Evolutionary conservation across 2,113 vertebrate genomes (phyloP).

Genomic region (Colinus virginianus): DNA sequence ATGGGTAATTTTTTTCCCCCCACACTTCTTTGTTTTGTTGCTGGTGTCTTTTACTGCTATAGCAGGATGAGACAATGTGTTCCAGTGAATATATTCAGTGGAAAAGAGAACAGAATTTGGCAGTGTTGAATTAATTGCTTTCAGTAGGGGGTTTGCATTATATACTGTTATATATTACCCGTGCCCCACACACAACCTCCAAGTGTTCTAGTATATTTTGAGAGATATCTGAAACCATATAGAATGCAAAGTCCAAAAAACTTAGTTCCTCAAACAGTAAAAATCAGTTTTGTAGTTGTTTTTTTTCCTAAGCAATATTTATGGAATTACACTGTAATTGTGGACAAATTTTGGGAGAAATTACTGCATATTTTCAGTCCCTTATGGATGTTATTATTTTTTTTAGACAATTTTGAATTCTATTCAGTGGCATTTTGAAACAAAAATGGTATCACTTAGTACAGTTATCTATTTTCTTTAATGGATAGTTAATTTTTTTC

Average conservation of each 20-base stretch:
- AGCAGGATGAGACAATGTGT: not conserved
- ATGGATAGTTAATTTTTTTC: not conserved
- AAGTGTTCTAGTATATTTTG: not conserved
- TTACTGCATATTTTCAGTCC: not conserved
- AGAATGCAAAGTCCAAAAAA: conserved; percentile 23
- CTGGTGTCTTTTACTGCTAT: not conserved
- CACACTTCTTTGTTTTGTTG: not conserved
- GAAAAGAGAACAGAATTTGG: not conserved
- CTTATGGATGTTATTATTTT: too few species aligned
- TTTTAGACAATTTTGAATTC: not conserved
- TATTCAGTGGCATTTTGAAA: not conserved
- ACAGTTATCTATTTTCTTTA: not conserved
- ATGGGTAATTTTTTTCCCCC: not conserved
- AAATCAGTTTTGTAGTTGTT: conserved; percentile 11
- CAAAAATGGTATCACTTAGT: not conserved
- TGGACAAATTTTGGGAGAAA: not conserved
- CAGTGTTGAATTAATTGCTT: not conserved
- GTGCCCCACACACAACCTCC: not conserved
- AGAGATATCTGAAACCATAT: conserved; percentile 23
- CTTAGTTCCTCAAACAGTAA: conserved; percentile 9
- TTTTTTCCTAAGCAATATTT: conserved; percentile 39
- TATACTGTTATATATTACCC: not conserved
- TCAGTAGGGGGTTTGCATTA: not conserved
- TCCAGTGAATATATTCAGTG: not conserved
- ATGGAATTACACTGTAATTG: conserved; percentile 28